Evolutionary conservation across 1,140 invertebrate species (phyloP).

Genomic region (Gyrodactylus bullatarudis): DNA sequence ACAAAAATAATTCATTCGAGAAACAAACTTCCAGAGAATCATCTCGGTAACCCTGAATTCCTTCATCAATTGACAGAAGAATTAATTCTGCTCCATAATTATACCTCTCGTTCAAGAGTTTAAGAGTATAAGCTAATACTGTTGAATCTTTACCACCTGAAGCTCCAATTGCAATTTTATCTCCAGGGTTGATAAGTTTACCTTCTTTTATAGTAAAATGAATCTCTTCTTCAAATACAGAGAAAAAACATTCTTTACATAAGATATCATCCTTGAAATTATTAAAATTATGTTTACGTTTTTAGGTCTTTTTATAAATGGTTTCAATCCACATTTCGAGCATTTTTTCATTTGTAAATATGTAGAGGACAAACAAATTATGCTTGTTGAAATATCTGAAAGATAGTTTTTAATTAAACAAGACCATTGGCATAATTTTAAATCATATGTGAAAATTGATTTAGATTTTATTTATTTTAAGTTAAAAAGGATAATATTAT

Average conservation of each 20-base stretch:
- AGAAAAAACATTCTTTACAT: constrained; percentile 76
- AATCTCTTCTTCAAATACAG: constrained; percentile 70
- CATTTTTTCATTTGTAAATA: constrained; percentile 19
- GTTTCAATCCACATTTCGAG: constrained; percentile 7
- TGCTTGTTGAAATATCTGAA: too few species aligned
- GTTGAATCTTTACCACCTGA: constrained; percentile 98
- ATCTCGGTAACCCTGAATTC: constrained; percentile 83
- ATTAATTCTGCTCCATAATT: constrained; percentile 61
- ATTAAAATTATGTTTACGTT: constrained; percentile 11
- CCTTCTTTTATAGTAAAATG: constrained; percentile 56
- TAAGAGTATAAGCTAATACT: constrained; percentile 54
- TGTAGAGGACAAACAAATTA: background rate
- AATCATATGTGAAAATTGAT: background rate
- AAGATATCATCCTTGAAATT: constrained; percentile 35
- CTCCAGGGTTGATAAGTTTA: constrained; percentile 46
- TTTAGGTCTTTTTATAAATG: constrained; percentile 13
- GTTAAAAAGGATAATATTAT: too few species aligned
- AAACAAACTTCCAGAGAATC: constrained; percentile 47
- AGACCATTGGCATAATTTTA: background rate
- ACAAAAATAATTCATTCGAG: constrained; percentile 8
- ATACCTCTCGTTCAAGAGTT: constrained; percentile 55
- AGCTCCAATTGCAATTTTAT: constrained; percentile 67
- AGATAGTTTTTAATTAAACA: background rate
- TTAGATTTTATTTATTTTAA: background rate
- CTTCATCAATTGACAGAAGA: constrained; percentile 84